Conservation (phyloP, 2,888 invertebrate genomes). For the Phyllotreta cruciferae region DNA sequence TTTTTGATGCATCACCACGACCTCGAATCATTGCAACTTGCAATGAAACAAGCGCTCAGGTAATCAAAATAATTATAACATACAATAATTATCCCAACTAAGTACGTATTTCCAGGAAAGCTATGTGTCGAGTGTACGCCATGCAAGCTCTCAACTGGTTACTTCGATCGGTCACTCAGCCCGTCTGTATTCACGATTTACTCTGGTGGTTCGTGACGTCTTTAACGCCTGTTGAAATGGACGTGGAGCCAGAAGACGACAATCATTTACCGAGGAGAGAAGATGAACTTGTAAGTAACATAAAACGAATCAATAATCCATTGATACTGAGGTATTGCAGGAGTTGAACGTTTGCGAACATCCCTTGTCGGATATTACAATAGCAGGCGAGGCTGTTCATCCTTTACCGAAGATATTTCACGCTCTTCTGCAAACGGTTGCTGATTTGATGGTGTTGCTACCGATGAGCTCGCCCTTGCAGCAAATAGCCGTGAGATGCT, state of each 20-base stretch:
- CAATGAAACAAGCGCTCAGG: constrained; percentile 87
- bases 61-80: constrained; percentile 43
- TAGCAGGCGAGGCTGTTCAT: constrained; percentile 75
- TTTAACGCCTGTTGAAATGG: constrained; percentile 67
- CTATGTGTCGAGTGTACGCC: constrained; percentile 83
- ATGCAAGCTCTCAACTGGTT: constrained; percentile 97
- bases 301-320: constrained; percentile 17
- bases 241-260: constrained; percentile 66
- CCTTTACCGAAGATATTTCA: constrained; percentile 74
- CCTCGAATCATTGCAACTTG: constrained; percentile 80
- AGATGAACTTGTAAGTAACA: constrained; percentile 54
- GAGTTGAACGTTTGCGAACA: constrained; percentile 74
- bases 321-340: constrained; percentile 49
- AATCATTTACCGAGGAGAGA: constrained; percentile 59
- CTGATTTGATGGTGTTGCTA: constrained; percentile 87
- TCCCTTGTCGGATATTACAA: constrained; percentile 78
- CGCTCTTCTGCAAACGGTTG: constrained; percentile 86
- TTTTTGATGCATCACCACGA: constrained; percentile 89
- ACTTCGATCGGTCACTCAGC: constrained; percentile 87
- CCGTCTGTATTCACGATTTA: constrained; percentile 90
- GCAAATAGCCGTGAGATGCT: constrained; percentile 92
- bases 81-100: no score
- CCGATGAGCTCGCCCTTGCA: constrained; percentile 88
- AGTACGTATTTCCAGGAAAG: constrained; percentile 62
- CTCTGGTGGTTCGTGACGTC: constrained; percentile 97